Percentiles rank a stretch among this genome's conserved stretches.
These are phyloP conservation scores for Amblyopsis hoosieri DNA, from an alignment of 2,797 vertebrate species.

Conservation along the genomic window DNA sequence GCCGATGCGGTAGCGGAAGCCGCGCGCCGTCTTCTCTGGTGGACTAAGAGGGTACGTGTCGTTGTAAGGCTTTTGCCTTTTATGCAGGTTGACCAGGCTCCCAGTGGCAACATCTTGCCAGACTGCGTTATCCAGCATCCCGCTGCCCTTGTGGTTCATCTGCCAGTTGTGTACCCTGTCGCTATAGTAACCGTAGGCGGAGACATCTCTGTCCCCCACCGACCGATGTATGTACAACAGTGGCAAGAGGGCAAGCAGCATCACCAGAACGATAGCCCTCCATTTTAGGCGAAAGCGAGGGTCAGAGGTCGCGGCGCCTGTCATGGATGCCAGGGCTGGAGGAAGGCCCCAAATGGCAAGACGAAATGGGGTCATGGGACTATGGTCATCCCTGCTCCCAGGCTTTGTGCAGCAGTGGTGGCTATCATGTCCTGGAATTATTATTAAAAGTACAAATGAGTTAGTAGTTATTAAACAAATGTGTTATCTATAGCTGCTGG, in stretches of 20 bases:
- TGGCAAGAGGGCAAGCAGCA: conserved; percentile 75
- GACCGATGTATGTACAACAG: conserved; percentile 81
- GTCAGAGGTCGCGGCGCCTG: conserved; percentile 75
- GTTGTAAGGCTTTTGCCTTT: conserved; percentile 82
- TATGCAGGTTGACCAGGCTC: conserved; percentile 26
- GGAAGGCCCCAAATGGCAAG: conserved; percentile 83
- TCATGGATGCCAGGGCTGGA: conserved; percentile 85
- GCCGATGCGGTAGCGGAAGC: conserved; percentile 88
- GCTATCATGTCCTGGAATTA: conserved; percentile 41
- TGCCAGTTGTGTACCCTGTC: conserved; percentile 33
- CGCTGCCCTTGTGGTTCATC: conserved; percentile 3
- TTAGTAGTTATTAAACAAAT: not conserved
- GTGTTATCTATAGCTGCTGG: too few relatives aligned
- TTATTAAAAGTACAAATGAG: conserved; percentile 9
- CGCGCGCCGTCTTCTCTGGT: conserved; percentile 78
- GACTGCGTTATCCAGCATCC: conserved; percentile 8
- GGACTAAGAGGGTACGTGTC: conserved; percentile 89
- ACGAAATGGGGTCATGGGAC: conserved; percentile 76
- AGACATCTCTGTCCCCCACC: conserved; percentile 29
- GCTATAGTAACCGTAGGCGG: conserved; percentile 22
- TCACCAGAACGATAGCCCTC: conserved; percentile 82
- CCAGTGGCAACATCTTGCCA: conserved; percentile 10
- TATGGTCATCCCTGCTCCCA: conserved; percentile 33
- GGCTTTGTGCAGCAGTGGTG: conserved; percentile 65
- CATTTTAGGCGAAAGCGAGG: conserved; percentile 90